Conservation (phyloP, 2,113 vertebrate species). For the Rhinoptilus africanus region DNA sequence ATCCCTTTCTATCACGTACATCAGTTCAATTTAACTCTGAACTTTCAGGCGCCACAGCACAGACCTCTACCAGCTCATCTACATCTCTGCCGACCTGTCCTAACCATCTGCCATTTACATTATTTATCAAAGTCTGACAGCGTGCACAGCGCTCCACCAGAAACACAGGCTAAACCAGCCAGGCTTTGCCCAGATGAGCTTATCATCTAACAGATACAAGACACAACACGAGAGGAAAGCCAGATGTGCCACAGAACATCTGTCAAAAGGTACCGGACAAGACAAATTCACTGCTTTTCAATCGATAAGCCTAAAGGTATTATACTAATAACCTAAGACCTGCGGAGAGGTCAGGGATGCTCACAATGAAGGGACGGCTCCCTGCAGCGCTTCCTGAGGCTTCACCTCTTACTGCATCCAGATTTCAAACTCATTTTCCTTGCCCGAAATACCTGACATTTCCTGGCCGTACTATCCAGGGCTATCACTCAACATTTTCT, state of each 20-base stretch:
- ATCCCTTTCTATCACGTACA: neutral
- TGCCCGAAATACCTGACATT: neutral
- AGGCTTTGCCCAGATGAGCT: neutral
- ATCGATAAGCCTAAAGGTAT: neutral
- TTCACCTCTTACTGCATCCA: neutral
- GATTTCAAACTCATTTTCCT: neutral
- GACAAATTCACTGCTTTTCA: slow-evolving; percentile 6
- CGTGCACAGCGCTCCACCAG: neutral
- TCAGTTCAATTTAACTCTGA: neutral
- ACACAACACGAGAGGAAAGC: fast-evolving
- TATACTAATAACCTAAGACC: neutral
- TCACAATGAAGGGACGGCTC: neutral
- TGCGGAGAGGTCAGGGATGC: slow-evolving; percentile 34
- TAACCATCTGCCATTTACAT: neutral
- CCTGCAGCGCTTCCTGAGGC: neutral
- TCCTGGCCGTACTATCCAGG: neutral
- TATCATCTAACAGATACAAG: neutral
- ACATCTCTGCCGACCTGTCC: neutral
- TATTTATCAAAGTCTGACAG: neutral
- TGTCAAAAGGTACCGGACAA: neutral
- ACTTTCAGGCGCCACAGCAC: neutral
- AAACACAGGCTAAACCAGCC: fast-evolving
- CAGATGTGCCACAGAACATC: neutral
- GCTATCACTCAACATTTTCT: neutral
- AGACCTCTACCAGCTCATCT: neutral